Evolutionary conservation across 1,140 invertebrate genomes (phyloP).

Genomic region (Penaeus vannamei): DNA sequence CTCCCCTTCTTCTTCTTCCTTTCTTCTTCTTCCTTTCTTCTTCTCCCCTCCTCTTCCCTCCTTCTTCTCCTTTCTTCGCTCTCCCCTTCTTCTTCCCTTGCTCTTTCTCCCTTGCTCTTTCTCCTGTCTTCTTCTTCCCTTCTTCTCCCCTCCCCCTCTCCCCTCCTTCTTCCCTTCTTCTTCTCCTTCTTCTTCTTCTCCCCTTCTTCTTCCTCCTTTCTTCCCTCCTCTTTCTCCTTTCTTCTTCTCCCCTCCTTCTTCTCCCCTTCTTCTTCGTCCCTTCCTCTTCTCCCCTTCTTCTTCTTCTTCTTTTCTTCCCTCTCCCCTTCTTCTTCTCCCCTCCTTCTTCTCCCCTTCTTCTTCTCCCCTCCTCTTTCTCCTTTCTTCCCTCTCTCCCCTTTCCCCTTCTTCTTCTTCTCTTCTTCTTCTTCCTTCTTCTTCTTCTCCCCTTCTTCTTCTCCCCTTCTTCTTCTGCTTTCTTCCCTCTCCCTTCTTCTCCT

Average conservation of each 20-base stretch:
- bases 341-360: no score
- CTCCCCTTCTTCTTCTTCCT: not conserved
- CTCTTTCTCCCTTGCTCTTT: not conserved
- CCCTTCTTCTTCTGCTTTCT: not conserved
- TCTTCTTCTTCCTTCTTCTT: not conserved
- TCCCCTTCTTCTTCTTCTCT: not conserved
- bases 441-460: not conserved
- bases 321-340: no score
- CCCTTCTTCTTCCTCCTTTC: not conserved
- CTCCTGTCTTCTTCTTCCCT: no score
- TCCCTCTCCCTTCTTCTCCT: not conserved
- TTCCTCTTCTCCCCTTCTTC: no score
- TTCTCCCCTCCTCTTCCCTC: not conserved
- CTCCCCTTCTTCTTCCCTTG: not conserved
- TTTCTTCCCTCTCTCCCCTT: conserved; percentile 1
- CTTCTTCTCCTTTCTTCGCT: conserved; percentile 1
- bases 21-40: not conserved
- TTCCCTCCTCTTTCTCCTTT: not conserved
- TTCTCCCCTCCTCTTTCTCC: conserved; percentile 8
- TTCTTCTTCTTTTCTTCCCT: no score
- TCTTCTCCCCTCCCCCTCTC: no score
- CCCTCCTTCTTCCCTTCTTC: not conserved
- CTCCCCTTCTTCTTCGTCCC: no score
- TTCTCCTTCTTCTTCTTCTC: not conserved
- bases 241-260: not conserved